Base-by-base conservation (phyloP, 2,113 vertebrate genomes). In the Cephalopholis sonnerati region DNA sequence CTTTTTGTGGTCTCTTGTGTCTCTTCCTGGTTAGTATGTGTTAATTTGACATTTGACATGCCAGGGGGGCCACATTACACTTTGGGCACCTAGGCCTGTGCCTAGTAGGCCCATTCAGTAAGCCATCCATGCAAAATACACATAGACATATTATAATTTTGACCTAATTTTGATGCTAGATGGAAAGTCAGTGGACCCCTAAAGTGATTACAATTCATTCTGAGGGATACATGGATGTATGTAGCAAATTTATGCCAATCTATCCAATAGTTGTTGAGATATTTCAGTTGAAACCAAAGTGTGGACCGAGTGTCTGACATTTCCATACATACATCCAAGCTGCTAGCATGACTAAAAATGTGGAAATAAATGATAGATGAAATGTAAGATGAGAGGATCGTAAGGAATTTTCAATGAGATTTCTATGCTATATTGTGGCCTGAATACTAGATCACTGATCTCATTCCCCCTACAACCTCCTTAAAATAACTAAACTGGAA, bases 401-500 rank as follows among this genome's bases (percentile, higher is more conserved):
- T 74, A 55, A 78, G 62, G 48, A 76, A 50, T 66, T 50, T 50
- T 78, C 39, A 51, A 13, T 51, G 48, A 82, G 64, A 71, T 32
- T 64, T 44, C 41, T 32, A 15, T 39, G 50, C 75, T 82, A 79
- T 65, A 83, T 77, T 77, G 24, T 51, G 51, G 71, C 50, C 54
- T 77, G 62, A 79, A 84, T 65, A 85, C 27, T 69, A 41, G 50
- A 75, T 67, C 51, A 48, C 55, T 64, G 51, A 79, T 83, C 81
- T 73, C 7, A 69, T 81, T 66, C 50, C 48, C 44, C 69, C 18
- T 32, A 53, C 24, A 55, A 64, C 41, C 74, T 77, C 51, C 66
- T 54, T 27, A 51, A 27, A 64, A 87, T 66, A 75, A 69, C 72
- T 79, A 66, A 79, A 81, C 53, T 68, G 12, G 41, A 79, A 91